Evolutionary conservation across 2,888 invertebrate genomes (phyloP), one percentile per base, ranked within the genome.

Genomic region (Endomychus coccineus): DNA sequence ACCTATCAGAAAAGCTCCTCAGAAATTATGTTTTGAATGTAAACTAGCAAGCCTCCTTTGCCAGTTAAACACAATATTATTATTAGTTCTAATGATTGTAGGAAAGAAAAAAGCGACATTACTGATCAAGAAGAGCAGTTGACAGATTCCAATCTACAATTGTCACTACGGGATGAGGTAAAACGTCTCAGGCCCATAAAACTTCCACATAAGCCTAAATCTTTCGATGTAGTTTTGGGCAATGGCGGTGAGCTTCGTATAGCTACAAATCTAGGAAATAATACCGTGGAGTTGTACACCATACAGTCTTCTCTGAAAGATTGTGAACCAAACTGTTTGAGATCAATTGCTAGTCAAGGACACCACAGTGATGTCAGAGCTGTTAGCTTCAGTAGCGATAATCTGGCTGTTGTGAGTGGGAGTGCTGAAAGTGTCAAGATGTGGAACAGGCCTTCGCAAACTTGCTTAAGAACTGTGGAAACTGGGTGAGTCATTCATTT

Each of bases 361-460:
- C 97, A 97, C 67, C 82, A 89, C 37, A 84, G 84, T 27, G 91
- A 96, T 57, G 84, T 95, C 4, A 74, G 91, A 31, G 79, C 86
- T 13, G 71, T 97, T 13, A 77, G 83, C 35, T 91, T 97, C 59
- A 92, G 91, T 59, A 87, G 88, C 2, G 95, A 96, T 64, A 89
- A 86, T 57, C 71, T 89, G 40, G 88, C 88, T 1, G 73, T 96
- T 39, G 75, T 86, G 1, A 87, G 95, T 0, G 92, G 84, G 0
- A 83, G 92, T 45, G 83, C 78, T 0, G 91, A 95, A 50, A 78
- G 84, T 4, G 71, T 95, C 19, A 96, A 97, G 71, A 69, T 97
- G 32, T 98, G 97, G 96, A 94, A 91, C 64, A 80, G 87, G 78
- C 82, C 71, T 6, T 70, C 71, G 16, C 64, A 78, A 39, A 62